A percentile compares a stretch with the other conserved stretches of the same genome.
Conservation (phyloP, 2,113 vertebrate genomes). For the Thinocorus orbignyianus region DNA sequence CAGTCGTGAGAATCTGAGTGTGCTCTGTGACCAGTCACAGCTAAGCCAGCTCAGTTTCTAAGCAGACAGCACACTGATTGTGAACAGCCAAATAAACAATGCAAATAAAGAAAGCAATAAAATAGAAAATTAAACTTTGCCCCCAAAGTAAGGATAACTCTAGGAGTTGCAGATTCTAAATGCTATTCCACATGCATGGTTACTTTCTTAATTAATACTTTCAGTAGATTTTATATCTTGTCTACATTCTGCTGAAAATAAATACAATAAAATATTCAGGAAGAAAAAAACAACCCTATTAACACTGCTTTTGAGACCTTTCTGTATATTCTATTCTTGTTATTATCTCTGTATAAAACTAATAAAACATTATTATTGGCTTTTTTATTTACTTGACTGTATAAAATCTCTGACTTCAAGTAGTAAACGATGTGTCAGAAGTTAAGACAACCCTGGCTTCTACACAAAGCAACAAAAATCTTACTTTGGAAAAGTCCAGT, state of each 20-base stretch:
- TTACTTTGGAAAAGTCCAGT: constrained; percentile 33
- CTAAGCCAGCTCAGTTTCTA: background rate
- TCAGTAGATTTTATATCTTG: background rate
- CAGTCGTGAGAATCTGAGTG: background rate
- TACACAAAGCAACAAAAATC: constrained; percentile 6
- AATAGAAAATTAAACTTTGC: background rate
- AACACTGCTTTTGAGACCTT: background rate
- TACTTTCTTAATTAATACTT: background rate
- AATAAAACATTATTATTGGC: background rate
- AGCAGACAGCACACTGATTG: background rate
- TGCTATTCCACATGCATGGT: background rate
- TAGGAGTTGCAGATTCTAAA: background rate
- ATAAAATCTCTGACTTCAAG: constrained; percentile 31
- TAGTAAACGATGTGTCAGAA: background rate
- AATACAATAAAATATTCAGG: background rate
- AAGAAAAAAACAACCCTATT: background rate
- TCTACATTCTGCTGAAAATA: background rate
- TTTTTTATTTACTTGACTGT: background rate
- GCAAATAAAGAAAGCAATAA: background rate
- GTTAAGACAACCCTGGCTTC: constrained; percentile 31
- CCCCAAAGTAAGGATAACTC: background rate
- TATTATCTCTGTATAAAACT: background rate
- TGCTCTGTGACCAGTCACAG: background rate
- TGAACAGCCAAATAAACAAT: background rate
- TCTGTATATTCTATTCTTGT: background rate